Evolutionary conservation across 2,113 vertebrate species (phyloP).

Genomic region (Alligator sinensis): DNA sequence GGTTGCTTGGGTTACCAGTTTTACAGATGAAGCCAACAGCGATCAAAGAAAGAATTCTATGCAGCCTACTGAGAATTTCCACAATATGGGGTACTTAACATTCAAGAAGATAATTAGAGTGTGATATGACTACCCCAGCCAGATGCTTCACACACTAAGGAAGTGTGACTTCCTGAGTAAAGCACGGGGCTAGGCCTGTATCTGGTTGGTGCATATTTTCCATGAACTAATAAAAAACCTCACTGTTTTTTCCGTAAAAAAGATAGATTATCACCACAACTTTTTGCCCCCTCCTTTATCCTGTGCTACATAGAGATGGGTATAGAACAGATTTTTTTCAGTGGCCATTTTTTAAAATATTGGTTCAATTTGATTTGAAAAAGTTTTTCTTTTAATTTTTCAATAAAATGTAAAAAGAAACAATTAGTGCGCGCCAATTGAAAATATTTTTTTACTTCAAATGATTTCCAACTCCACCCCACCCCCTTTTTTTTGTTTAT

Average conservation of each 20-base stretch:
- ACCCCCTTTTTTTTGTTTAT: too few species aligned
- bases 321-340: too few species aligned
- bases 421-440: too few species aligned
- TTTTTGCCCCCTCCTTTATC: not conserved
- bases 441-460: too few species aligned
- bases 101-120: not conserved
- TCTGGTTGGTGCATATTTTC: not conserved
- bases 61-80: not conserved
- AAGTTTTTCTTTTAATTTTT: too few species aligned
- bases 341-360: too few species aligned
- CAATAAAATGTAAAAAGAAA: too few species aligned
- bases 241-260: too few species aligned
- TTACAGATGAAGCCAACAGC: not conserved
- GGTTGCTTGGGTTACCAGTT: not conserved
- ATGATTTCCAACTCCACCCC: too few species aligned
- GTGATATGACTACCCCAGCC: not conserved
- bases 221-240: not conserved
- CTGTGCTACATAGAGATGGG: not conserved
- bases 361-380: too few species aligned
- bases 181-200: fast-evolving
- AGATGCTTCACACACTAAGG: not conserved
- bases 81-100: not conserved
- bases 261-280: not conserved
- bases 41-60: not conserved
- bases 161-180: fast-evolving